Percentiles rank a stretch among this genome's conserved stretches.
These are phyloP conservation scores for Lochmaea capreae DNA, from an alignment of 2,888 invertebrate genomes.

Conservation along the genomic window DNA sequence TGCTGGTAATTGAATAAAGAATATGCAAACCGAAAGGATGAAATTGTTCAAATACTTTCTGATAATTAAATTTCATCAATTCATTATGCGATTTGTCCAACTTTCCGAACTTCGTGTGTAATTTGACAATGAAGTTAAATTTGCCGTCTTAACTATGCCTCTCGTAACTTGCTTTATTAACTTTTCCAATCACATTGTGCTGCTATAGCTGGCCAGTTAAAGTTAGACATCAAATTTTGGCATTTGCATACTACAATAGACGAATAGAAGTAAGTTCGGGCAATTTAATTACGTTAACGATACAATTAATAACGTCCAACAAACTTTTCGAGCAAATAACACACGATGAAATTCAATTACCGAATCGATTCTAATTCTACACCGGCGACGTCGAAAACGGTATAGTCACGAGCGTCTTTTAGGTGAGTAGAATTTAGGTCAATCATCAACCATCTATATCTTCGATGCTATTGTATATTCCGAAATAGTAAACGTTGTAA, in stretches of 20 bases:
- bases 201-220: neutral
- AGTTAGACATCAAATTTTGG: conserved; percentile 1
- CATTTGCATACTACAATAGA: conserved; percentile 12
- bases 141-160: neutral
- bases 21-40: too few species aligned
- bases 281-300: conserved; percentile 16
- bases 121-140: neutral
- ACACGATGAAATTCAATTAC: conserved; percentile 21
- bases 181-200: neutral
- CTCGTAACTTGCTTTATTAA: neutral
- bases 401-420: conserved; percentile 5
- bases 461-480: neutral
- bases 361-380: conserved; percentile 13
- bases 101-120: neutral
- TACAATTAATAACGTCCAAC: conserved; percentile 21
- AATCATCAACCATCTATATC: neutral
- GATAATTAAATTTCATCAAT: too few species aligned
- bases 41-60: too few species aligned
- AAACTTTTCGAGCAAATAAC: conserved; percentile 17
- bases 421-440: conserved; percentile 1
- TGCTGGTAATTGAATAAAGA: too few species aligned
- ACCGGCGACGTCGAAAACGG: neutral
- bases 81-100: too few species aligned
- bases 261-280: neutral
- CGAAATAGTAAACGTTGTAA: neutral